Evolutionary conservation across 1,140 invertebrate genomes (phyloP).

Genomic region (Lanistes nyassanus): DNA sequence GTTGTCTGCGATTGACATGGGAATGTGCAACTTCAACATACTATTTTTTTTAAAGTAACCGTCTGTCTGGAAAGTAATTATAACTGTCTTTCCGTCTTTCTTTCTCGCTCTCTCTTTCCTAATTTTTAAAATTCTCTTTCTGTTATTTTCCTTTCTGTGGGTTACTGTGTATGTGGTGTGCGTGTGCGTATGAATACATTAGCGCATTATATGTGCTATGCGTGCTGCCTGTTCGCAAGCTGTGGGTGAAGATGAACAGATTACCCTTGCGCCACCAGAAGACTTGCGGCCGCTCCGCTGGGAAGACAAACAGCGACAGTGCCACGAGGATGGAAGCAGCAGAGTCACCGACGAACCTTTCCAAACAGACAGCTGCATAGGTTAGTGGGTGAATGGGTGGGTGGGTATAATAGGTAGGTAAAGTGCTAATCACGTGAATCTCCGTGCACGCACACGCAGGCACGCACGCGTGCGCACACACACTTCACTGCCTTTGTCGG

Average conservation of each 20-base stretch:
- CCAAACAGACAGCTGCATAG: slow-evolving; percentile 31
- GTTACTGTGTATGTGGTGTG: not conserved
- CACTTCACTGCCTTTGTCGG: too few species aligned
- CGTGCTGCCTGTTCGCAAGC: not conserved
- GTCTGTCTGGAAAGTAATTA: not conserved
- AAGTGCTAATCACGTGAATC: too few species aligned
- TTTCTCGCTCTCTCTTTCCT: too few species aligned
- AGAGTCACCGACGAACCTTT: slow-evolving; percentile 64
- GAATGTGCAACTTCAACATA: not conserved
- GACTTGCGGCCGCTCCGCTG: slow-evolving; percentile 38
- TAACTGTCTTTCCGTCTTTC: not conserved
- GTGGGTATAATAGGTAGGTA: too few species aligned
- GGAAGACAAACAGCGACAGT: slow-evolving; percentile 50
- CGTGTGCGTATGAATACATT: not conserved
- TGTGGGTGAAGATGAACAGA: not conserved
- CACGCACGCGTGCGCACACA: not conserved
- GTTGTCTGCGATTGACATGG: slow-evolving; percentile 11
- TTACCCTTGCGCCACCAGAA: slow-evolving; percentile 27
- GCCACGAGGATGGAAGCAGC: slow-evolving; percentile 48
- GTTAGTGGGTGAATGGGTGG: not conserved
- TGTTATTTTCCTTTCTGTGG: not conserved
- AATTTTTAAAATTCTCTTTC: not conserved
- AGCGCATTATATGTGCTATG: not conserved
- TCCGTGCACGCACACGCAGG: too few species aligned
- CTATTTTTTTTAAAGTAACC: not conserved